A percentile compares a stretch with the other conserved stretches of the same genome.
These are phyloP conservation scores for Spongia lamella DNA, from an alignment of 37 sponge, comb jelly and placozoan species.

Conservation along the genomic window DNA sequence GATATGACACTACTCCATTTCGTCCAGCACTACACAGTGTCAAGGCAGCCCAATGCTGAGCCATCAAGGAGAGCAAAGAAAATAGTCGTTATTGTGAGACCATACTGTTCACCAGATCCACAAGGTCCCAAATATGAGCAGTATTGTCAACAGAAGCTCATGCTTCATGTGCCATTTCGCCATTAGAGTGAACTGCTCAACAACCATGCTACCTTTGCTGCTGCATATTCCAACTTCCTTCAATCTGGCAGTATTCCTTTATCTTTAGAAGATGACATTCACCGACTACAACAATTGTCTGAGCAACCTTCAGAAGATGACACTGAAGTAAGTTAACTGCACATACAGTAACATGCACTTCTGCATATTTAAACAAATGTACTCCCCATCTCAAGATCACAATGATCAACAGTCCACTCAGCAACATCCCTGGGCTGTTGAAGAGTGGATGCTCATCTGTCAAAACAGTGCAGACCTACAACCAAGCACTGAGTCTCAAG, in stretches of 20 bases:
- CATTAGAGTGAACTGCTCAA: slow-evolving; percentile 17
- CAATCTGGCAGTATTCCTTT: slow-evolving; percentile 44
- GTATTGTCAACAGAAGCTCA: too few relatives aligned
- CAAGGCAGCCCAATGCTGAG: slow-evolving; percentile 7
- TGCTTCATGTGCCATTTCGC: slow-evolving; percentile 49
- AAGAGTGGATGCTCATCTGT: slow-evolving; percentile 62
- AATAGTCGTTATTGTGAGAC: slow-evolving; percentile 25
- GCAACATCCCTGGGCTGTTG: slow-evolving; percentile 15
- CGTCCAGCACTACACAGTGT: slow-evolving; percentile 30
- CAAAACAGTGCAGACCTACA: slow-evolving; percentile 10
- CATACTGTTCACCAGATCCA: slow-evolving; percentile 49
- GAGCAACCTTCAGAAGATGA: background rate
- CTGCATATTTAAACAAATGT: background rate
- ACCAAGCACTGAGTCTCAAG: background rate
- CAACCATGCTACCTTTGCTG: slow-evolving; percentile 10
- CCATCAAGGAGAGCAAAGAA: slow-evolving; percentile 2
- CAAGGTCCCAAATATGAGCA: slow-evolving; percentile 55
- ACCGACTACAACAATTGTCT: slow-evolving; percentile 16
- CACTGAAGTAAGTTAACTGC: background rate
- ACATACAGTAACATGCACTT: background rate
- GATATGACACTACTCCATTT: slow-evolving; percentile 18
- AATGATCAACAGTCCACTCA: background rate
- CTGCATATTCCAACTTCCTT: slow-evolving; percentile 49
- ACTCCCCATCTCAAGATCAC: slow-evolving; percentile 7
- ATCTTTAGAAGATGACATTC: slow-evolving; percentile 56